Evolutionary conservation across 2,888 invertebrate genomes (phyloP).

Genomic region (Agrotis puta): DNA sequence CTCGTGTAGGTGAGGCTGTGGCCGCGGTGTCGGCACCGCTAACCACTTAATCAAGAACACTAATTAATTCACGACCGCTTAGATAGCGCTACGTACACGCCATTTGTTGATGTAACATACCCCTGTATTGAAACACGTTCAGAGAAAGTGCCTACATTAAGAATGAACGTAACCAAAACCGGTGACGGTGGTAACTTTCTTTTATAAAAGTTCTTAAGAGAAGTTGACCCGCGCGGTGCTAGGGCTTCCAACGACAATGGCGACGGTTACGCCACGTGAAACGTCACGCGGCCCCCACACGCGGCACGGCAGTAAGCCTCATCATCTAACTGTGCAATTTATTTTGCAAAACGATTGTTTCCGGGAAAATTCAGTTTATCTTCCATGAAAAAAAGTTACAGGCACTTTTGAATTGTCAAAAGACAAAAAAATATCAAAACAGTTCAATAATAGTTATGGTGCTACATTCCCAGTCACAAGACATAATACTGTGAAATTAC

Average conservation of each 20-base stretch:
- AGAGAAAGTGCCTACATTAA: neutral
- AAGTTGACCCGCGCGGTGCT: neutral
- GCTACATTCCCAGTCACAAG: too few relatives aligned
- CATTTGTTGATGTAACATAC: neutral
- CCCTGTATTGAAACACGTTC: too few relatives aligned
- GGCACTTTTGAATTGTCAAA: too few relatives aligned
- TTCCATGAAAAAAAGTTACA: too few relatives aligned
- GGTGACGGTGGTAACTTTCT: neutral
- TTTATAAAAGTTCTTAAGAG: neutral
- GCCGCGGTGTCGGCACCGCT: neutral
- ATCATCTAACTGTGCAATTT: neutral
- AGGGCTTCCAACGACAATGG: neutral
- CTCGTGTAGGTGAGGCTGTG: neutral
- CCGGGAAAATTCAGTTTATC: too few relatives aligned
- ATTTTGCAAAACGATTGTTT: too few relatives aligned
- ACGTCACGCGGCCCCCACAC: neutral
- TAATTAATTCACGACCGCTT: conserved; percentile 11
- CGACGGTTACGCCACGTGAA: neutral
- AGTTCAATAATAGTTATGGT: too few relatives aligned
- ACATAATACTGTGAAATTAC: too few relatives aligned
- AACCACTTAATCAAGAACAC: conserved; percentile 7
- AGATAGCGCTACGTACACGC: too few relatives aligned
- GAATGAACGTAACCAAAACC: neutral
- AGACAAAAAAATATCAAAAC: too few relatives aligned
- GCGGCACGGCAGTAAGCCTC: neutral